phyloP scores from a whole-genome alignment of 2,888 invertebrate genomes.

The Lasioglossum villosulum region DNA sequence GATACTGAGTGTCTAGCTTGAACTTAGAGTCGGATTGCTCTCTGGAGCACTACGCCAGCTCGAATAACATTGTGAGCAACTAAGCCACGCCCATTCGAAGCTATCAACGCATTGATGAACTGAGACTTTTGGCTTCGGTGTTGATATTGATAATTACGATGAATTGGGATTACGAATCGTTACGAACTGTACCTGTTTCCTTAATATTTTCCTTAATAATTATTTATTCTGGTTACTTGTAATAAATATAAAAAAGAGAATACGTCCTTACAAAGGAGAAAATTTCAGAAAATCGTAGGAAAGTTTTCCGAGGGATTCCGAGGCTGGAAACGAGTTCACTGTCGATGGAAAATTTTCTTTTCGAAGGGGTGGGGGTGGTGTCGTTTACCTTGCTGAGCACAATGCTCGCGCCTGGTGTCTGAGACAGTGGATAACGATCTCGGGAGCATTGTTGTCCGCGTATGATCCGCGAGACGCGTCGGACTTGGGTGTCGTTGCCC shows the following conservation, averaged over 20 bases:
- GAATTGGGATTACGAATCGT: too few relatives aligned
- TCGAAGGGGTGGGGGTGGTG: not conserved
- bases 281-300: not conserved
- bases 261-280: not conserved
- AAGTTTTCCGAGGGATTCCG: not conserved
- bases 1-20: not conserved
- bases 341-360: slow-evolving; percentile 6
- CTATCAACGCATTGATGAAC: too few relatives aligned
- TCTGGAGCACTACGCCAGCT: not conserved
- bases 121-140: too few relatives aligned
- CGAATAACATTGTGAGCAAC: too few relatives aligned
- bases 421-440: slow-evolving; percentile 46
- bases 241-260: too few relatives aligned
- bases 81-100: too few relatives aligned
- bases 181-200: too few relatives aligned
- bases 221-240: too few relatives aligned
- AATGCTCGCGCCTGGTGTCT: slow-evolving; percentile 39
- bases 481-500: not conserved
- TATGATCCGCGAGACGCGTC: slow-evolving; percentile 22
- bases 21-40: not conserved
- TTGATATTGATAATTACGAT: too few relatives aligned
- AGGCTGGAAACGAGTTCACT: not conserved
- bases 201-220: too few relatives aligned
- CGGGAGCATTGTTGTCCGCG: slow-evolving; percentile 43
- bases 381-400: slow-evolving; percentile 33